Percentiles rank a stretch among this genome's conserved stretches.
Evolutionary conservation across 2,888 invertebrate species (phyloP).

Genomic region (Rotaria magnacalcarata): DNA sequence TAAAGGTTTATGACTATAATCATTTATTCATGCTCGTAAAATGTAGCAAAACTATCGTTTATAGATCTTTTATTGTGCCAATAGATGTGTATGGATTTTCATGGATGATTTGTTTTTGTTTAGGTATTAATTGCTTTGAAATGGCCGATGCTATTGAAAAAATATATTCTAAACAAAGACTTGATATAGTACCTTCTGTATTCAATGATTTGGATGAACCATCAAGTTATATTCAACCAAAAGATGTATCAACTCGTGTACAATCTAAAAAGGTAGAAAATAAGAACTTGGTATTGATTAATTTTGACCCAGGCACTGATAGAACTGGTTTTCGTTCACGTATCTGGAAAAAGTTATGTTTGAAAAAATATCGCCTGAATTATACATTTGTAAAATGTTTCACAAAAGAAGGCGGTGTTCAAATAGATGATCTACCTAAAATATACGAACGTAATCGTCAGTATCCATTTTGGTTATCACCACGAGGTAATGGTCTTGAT

Average conservation of each 20-base stretch:
- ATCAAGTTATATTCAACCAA: background rate
- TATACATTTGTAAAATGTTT: background rate
- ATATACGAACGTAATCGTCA: background rate
- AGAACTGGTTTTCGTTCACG: background rate
- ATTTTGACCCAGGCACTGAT: background rate
- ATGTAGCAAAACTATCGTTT: too few relatives aligned
- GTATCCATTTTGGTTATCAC: conserved; percentile 30
- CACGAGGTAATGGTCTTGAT: conserved; percentile 30
- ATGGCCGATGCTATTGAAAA: background rate
- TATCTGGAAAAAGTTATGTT: background rate
- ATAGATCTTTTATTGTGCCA: too few relatives aligned
- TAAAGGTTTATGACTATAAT: too few relatives aligned
- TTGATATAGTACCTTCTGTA: background rate
- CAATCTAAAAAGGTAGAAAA: background rate
- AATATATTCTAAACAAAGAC: background rate
- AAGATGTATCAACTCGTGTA: background rate
- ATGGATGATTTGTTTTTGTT: background rate
- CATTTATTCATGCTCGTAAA: too few relatives aligned
- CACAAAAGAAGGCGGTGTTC: background rate
- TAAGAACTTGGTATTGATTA: background rate
- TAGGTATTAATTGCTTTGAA: conserved; percentile 10
- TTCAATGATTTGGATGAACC: background rate
- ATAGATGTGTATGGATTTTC: too few relatives aligned
- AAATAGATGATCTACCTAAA: background rate
- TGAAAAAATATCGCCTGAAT: background rate